Base-by-base conservation (phyloP, 2,888 invertebrate genomes). In the Oxyteleia sp. region DNA sequence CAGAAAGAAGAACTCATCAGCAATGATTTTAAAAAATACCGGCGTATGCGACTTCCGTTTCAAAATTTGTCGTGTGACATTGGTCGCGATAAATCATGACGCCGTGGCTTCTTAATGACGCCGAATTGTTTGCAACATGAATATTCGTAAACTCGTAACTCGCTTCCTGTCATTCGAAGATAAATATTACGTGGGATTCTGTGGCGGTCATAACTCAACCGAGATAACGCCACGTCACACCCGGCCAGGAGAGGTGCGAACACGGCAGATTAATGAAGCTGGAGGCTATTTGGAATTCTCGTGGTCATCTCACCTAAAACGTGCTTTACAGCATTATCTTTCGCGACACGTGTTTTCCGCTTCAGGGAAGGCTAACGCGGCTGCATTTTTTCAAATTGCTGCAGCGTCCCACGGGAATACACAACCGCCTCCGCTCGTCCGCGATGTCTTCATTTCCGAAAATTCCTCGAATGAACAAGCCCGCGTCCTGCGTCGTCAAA, bases 241-340 rank as follows among this genome's bases (percentile, higher is more conserved):
- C 43, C 15, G 10, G 4, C 49, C 23, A 2, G 38, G 23, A n/a
- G 38, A 82, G 76, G 82, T 76, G 82, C 76, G 64, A 82, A 76
- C 71, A 41, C 23, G 55, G 82, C 64, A 71, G 76, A 76, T 82
- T 82, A 82, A 82, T 82, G 82, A 75, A 75, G 35, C 57, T 10
- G 13, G 18, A 10, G 16, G 10, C 80, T 74, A 29, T 49, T 82
- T 82, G 59, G 55, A 59, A 76, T 82, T 82, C 82, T 41, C 26
- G 18, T 66, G 45, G 72, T 49, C 80, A 23, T 49, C 45, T 41
- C 35, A 10, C 18, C 57, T 41, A 35, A 29, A 29, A 72, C 72
- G 61, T 61, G 61, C 53, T 38, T 45, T 57, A 55, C 35, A 47
- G 63, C 74, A 49, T 69, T 80, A 66, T 80, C 71, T 79, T 47